Base-by-base conservation (phyloP, 2,888 invertebrate species). In the Cryptosula pallasiana region DNA sequence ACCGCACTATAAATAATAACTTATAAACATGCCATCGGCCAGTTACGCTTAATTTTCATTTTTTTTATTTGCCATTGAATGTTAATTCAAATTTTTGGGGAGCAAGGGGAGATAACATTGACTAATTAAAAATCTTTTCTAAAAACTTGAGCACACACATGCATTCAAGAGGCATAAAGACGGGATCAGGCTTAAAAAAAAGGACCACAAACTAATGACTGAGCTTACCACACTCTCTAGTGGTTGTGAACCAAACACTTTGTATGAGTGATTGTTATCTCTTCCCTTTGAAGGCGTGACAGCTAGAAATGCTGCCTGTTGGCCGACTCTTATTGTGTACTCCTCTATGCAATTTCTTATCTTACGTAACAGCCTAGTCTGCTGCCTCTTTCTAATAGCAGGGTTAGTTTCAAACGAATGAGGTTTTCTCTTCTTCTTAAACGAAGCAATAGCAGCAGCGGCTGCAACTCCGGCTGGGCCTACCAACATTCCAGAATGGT, bases 321-420 rank as follows among this genome's bases (percentile, higher is more conserved):
- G 96, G 0, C 97, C 97, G 72, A 97, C 96, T 78, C 96, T 89
- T 0, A 95, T 95, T 73, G 95, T 94, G 87, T 96, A 97, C 86
- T 97, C 97, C 79, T 96, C 96, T 72, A 84, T 81, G 2, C 82
- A 82, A 35, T 80, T 81, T 73, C 83, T 83, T 73, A 86, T 74
- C 75, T 86, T 86, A 73, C 86, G 85, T 54, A 96, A 87, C 75
- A 97, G 87, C 81, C 96, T 89, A 82, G 96, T 96, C 86, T 96
- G 96, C 85, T 96, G 96, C 71, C 96, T 88, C 86, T 96, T 96
- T 79, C 96, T 88, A 77, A 95, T 94, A 55, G 95, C 95, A 1
- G 96, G 96, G 88, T 96, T 96, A 71, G 95, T 95, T 87, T 97
- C 96, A 85, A 96, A 96, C 73, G 94, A 92, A 87, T 96, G 95